Evolutionary conservation across 2,888 invertebrate species (phyloP), one percentile per base, ranked within the genome.

Genomic region (Caenorhabditis angaria): DNA sequence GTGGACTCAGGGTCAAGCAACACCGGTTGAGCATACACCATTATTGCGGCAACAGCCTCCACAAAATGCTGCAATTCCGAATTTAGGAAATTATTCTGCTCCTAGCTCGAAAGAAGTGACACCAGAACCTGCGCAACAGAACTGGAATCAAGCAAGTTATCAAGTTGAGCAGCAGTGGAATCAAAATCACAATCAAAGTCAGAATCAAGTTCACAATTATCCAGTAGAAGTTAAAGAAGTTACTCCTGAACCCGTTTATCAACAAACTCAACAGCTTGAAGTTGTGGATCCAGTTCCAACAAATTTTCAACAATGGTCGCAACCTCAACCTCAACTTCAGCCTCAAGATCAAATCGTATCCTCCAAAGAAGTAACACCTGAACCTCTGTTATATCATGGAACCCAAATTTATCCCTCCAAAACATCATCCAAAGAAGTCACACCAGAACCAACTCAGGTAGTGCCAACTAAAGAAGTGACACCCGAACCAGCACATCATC

Each of bases 1-100:
- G 29, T 61, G 4, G 55, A 63, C 27, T 12, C 50, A 65, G 8
- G 20, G 27, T 1, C 70, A 32, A 54, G 56, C 32, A 8, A n/a
- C 12, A 20, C 64, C 27, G 41, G 57, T 63, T 8, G 24, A 59
- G 14, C 54, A 60, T 20, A 48, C 20, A 25, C 25, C 59, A 29
- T 4, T 22, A 8, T n/a, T 35, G 6, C 41, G 2, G 35, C 53
- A 59, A 22, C 59, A 60, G 18, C 28, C 10, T 50, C 50, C n/a
- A 22, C 50, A 20, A 22, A 20, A 50, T 8, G n/a, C n/a, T 50
- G 20, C 22, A 50, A 8, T 22, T 3, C 50, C 50, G 12, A 32
- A 32, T 32, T 32, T 32, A 32, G 5, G 22, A 8, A 50, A 50
- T 24, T 20, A 8, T 50, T 20, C 50, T 8, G 24, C 50, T n/a